Base-by-base conservation (phyloP, 2,888 invertebrate genomes). In the Chelonus formosanus region DNA sequence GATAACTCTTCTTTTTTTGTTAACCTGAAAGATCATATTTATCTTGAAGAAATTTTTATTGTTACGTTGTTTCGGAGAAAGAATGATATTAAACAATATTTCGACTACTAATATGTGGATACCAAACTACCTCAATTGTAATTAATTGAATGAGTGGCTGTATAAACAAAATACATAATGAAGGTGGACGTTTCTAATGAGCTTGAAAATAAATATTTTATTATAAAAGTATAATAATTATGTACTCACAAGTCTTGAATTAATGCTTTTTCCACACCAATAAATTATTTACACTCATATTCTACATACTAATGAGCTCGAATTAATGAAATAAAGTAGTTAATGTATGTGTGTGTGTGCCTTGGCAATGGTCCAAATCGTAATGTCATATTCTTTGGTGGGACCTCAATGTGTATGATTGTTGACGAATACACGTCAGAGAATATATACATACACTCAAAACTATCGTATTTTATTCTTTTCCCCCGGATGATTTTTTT, bases 381-480 rank as follows among this genome's bases (percentile, higher is more conserved):
- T 10, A 10, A 40, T 53, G 53, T 53, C 53, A 35, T 34, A 58
- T 32, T 57, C 57, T 43, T 20, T 44, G 44, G 44, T 34, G 34
- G 52, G 52, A 34, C n/a, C 10, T 31, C 20, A 20, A 52, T 3
- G 52, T 52, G 52, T 52, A 32, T 34, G 52, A 52, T 8, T 34
- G 57, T 43, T 57, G 57, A 57, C 45, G 45, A 57, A 57, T 57
- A 7, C 45, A 57, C 44, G 7, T 40, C 10, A 36, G 5, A 43
- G 8, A 53, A 40, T 53, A 55, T 20, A 45, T 10, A 44, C n/a
- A 54, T 63, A 63, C 54, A 63, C 45, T 35, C 52, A 58, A 62
- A 63, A 50, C 64, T 64, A 55, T 64, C 61, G 67, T 53, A 67
- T 68, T 70, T 67, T 67, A 57, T 60, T 63, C 56, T 58, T 60